Base-by-base conservation (phyloP, 2,888 invertebrate species). In the Calameuta filiformis region DNA sequence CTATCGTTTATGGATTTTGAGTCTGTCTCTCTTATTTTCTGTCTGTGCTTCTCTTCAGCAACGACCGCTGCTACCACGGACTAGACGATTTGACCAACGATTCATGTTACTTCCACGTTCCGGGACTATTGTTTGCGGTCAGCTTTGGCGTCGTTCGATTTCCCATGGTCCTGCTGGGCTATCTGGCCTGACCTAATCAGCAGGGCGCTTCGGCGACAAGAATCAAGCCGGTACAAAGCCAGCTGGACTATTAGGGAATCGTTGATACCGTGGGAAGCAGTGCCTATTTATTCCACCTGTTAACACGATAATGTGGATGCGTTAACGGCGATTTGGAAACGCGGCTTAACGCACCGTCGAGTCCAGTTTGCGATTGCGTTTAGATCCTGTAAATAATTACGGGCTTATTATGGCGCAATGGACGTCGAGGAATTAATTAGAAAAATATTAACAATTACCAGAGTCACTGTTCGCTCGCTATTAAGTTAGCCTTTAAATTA, bases 91-190 rank as follows among this genome's bases (percentile, higher is more conserved):
- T 81, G 74, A 68, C 56, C 71, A 77, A 78, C 80, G 75, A 81
- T 77, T 81, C 82, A 35, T 75, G 80, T 80, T 82, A 81, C 82
- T 80, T 78, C 80, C 79, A 80, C 82, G 81, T 82, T 82, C 82
- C 78, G 76, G 80, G 83, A 83, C 83, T 83, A 83, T 83, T 82
- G 83, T 84, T 81, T 78, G 83, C 75, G 75, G 77, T 56, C 40
- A 15, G 40, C 40, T 56, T 9, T 23, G 40, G 23, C 9, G 40
- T 56, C 56, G 56, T 56, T 56, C 56, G 56, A 23, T 56, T 56
- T 56, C 23, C 23, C 3, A 9, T 15, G 56, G 56, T 56, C 9
- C 6, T 23, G 56, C 56, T 0, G 0, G 56, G 0, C 56, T 56
- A 56, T 4, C 56, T 56, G 0, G 9, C 56, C 56, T 56, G 56